Evolutionary conservation across 35 echinoderm and acorn worm species (phyloP), one percentile per base, ranked within the genome.

Genomic region (Chiridota heheva): DNA sequence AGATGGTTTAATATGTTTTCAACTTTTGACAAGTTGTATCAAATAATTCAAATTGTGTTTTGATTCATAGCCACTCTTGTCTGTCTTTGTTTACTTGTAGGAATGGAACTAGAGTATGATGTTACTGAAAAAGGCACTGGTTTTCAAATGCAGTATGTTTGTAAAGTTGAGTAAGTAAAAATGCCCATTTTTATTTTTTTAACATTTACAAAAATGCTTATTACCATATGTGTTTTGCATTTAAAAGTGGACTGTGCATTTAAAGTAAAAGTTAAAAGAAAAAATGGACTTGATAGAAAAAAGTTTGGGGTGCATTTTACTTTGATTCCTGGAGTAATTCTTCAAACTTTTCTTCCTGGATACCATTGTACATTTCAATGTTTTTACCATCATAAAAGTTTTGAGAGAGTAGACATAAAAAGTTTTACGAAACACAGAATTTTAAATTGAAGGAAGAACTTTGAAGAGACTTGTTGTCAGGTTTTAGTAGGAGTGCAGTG

Each of bases 111-210:
- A 51, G 93, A 96, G 53, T 96, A 96, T 87, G 64, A 87, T 40
- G 88, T 90, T 3, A 88, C 90, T 60, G 93, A 96, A 61, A 96
- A 91, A 58, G 79, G 78, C 5, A 62, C 49, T 51, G 88, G 88
- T 36, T 74, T 76, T 61, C 82, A 58, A 46, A 60, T 81, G 22
- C 93, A 96, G 25, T 96, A 87, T 91, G 65, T 96, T 20, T 96
- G 93, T 77, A 96, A 81, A 84, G 84, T 96, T 4, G 76, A 87
- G 93, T 96, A 91, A 96, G 93, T 96, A 36, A 16, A 30, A 28
- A 26, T 49, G 25, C 17, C 16, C 40, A 17, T n/a, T 16, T 24
- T 40, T n/a, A n/a, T n/a, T n/a, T n/a, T n/a, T n/a, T n/a, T n/a
- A n/a, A n/a, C n/a, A n/a, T n/a, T n/a, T n/a, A n/a, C n/a, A n/a